Base-by-base conservation (phyloP, 2,113 vertebrate species). In the Eidolon helvum region DNA sequence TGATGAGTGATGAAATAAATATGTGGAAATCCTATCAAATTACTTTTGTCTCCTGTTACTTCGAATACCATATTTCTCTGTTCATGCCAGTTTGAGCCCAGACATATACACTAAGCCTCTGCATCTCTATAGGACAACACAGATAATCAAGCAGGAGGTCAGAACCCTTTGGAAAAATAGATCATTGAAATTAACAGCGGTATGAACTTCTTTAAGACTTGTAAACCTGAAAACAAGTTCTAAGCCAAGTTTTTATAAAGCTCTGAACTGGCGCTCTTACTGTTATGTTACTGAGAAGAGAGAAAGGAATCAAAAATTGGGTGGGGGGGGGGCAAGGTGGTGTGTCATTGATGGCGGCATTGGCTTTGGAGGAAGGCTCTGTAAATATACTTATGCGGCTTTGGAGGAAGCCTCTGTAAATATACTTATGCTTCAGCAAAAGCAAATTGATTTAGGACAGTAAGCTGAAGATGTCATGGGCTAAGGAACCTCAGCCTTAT, bases 1-100 rank as follows among this genome's bases (percentile, higher is more conserved):
- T 50, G 35, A 95, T 53, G 3, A 79, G 43, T 63, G 48, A 75
- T 93, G 66, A 95, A 96, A 97, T 97, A 97, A 98, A 97, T 22
- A 45, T 45, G 7, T 91, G 82, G 35, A 88, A 91, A 92, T 91
- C 57, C 68, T 77, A 50, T 8, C 79, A 77, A 75, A 45, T 65
- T 53, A 6, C 2, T 78, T 66, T 90, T 71, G 63, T 92, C 71
- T 74, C 74, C 18, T 33, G 5, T 95, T 77, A 84, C 26, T 91
- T 77, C 26, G 8, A 74, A 35, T 38, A 40, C 30, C 0, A 0
- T 43, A 35, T 66, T 72, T 90, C 28, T 96, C 45, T 65, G 57
- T 84, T 94, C 53, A 28, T 38, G 14, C 10, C 24, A 33, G 22
- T 83, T 82, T 86, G 85, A 79, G 35, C 33, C 24, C 33, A 40